These are phyloP conservation scores for Dolichallabes microphthalmus DNA, from an alignment of 2,113 vertebrate genomes.

Conservation along the genomic window DNA sequence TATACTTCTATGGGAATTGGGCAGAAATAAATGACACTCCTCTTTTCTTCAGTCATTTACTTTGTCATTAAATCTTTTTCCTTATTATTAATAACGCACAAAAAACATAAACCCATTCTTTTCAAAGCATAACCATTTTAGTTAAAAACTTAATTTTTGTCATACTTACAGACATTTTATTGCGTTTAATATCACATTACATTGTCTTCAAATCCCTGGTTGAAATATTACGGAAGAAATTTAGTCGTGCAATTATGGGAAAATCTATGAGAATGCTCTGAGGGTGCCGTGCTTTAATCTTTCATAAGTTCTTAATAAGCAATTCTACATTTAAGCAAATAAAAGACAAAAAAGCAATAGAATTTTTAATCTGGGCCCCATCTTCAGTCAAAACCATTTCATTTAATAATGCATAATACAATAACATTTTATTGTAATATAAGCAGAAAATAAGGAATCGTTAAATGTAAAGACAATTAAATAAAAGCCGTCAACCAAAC, in stretches of 20 bases:
- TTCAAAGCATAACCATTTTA: not conserved
- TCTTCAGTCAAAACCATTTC: constrained; percentile 80
- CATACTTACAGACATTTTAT: not conserved
- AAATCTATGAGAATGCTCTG: constrained; percentile 83
- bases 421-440: constrained; percentile 80
- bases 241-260: constrained; percentile 77
- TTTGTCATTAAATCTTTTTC: constrained; percentile 40
- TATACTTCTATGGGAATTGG: constrained; percentile 55
- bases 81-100: not conserved
- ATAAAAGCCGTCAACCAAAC: constrained; percentile 63
- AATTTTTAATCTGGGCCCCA: constrained; percentile 83
- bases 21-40: constrained; percentile 47
- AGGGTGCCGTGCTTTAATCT: constrained; percentile 77
- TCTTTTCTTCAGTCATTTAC: constrained; percentile 48
- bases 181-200: constrained; percentile 41
- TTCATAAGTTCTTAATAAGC: constrained; percentile 90
- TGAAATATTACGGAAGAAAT: constrained; percentile 76
- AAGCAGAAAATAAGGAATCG: constrained; percentile 76
- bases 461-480: constrained; percentile 85
- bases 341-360: constrained; percentile 85
- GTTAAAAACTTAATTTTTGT: not conserved
- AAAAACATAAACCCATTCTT: not conserved
- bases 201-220: constrained; percentile 59
- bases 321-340: constrained; percentile 85
- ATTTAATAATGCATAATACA: constrained; percentile 86